Base-by-base conservation (phyloP, 2,113 vertebrate species). In the Syngnathus typhle region DNA sequence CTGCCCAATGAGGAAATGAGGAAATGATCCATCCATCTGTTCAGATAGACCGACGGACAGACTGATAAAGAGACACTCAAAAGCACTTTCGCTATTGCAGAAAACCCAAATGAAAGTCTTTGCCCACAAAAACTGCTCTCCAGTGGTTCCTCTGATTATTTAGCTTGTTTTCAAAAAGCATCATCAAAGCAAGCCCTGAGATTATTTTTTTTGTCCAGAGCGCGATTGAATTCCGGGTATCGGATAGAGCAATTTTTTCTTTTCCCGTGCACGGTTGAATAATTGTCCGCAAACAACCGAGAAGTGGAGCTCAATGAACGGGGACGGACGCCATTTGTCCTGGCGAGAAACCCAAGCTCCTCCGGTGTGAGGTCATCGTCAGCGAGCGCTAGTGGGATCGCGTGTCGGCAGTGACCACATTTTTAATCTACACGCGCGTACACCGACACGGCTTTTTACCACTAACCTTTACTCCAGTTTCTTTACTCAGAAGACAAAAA, bases 341-440 rank as follows among this genome's bases (percentile, higher is more conserved):
- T 65, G 23, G 43, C 68, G 63, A 78, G 89, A 85, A 87, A 88
- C 81, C 58, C 63, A 78, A 88, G 73, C 84, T 75, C 67, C 78
- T 78, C 79, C 73, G 38, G 65, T 71, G 69, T 84, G 78, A 87
- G 82, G 82, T 88, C 81, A 84, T 83, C 9, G 58, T 74, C 72
- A 13, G 62, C 21, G 19, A 44, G 69, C 51, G 61, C 0, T 8
- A 83, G 74, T 85, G 79, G 27, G 79, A 89, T 88, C 82, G 49
- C 32, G 73, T 87, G 71, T 73, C 85, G 68, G 66, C 54, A 62
- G 18, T 23, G 72, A 69, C 76, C 70, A 73, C 60, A 61, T 85
- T 86, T 84, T 84, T 79, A 82, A 85, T 85, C 75, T 81, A 66
- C 79, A 75, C 62, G 21, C 81, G 19, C 32, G 77, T 70, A 9